Evolutionary conservation across 2,797 vertebrate genomes (phyloP).

Genomic region (Tragelaphus oryx): DNA sequence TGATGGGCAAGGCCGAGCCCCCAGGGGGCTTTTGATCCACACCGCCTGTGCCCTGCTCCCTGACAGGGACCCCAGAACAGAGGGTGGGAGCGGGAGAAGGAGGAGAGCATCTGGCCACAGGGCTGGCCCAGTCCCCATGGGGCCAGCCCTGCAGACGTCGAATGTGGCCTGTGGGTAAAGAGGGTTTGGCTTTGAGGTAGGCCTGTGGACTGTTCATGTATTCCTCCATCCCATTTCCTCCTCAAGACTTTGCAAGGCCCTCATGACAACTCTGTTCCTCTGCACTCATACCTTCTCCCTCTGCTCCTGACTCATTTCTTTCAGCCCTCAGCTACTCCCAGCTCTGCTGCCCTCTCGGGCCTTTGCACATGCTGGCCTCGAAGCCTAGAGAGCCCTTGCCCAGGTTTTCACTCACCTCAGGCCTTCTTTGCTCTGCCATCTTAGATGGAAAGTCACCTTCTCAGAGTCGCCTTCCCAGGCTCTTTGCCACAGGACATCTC

Average conservation of each 20-base stretch:
- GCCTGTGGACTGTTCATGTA: neutral
- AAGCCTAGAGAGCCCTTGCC: neutral
- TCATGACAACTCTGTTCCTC: neutral
- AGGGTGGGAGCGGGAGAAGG: neutral
- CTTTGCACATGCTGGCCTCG: neutral
- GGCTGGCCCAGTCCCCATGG: neutral
- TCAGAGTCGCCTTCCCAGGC: neutral
- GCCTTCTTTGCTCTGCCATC: neutral
- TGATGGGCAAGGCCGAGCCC: conserved; percentile 77
- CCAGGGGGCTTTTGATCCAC: conserved; percentile 72
- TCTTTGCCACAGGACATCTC: neutral
- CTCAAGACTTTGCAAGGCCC: neutral
- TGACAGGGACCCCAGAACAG: neutral
- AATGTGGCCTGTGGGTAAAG: neutral
- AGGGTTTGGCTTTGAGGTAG: neutral
- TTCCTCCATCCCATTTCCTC: neutral
- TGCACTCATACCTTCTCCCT: neutral
- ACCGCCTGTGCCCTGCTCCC: neutral
- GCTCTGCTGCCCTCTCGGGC: neutral
- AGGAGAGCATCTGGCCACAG: neutral
- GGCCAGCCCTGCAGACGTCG: neutral
- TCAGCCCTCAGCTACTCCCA: neutral
- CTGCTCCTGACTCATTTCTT: neutral
- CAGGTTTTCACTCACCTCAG: neutral
- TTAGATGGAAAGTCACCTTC: neutral